These are phyloP conservation scores for Euphonia xanthogaster DNA, from an alignment of 2,797 vertebrate genomes.

Conservation along the genomic window DNA sequence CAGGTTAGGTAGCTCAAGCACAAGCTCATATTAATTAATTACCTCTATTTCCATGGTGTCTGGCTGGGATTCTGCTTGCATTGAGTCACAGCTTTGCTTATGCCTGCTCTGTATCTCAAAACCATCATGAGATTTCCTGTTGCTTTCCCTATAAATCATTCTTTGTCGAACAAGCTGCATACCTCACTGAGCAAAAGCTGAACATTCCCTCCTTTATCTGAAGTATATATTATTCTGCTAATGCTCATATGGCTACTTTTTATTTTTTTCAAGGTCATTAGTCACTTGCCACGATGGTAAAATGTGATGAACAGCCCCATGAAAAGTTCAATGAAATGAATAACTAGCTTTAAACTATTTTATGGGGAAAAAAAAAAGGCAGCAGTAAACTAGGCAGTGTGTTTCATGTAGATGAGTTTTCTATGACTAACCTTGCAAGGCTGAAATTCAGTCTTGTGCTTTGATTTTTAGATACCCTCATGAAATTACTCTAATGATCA, in stretches of 20 bases:
- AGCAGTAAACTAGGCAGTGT: not conserved
- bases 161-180: not conserved
- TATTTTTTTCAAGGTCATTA: slow-evolving; percentile 45
- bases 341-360: slow-evolving; percentile 52
- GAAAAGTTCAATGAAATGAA: slow-evolving; percentile 55
- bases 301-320: slow-evolving; percentile 46
- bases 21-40: not conserved
- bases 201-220: slow-evolving; percentile 45
- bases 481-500: not conserved
- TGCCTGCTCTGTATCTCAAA: not conserved
- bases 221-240: slow-evolving; percentile 40
- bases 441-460: not conserved
- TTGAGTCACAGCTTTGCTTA: not conserved
- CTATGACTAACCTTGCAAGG: not conserved
- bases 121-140: slow-evolving; percentile 1
- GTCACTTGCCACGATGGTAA: slow-evolving; percentile 42
- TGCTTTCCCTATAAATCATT: slow-evolving; percentile 44
- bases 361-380: not conserved
- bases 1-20: not conserved
- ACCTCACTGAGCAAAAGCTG: slow-evolving; percentile 23
- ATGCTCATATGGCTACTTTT: slow-evolving; percentile 18
- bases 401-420: not conserved
- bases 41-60: not conserved
- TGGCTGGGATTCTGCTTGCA: not conserved
- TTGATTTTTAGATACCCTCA: not conserved